These are phyloP conservation scores for Melanargia galathea DNA, from an alignment of 2,888 invertebrate genomes.

Conservation along the genomic window DNA sequence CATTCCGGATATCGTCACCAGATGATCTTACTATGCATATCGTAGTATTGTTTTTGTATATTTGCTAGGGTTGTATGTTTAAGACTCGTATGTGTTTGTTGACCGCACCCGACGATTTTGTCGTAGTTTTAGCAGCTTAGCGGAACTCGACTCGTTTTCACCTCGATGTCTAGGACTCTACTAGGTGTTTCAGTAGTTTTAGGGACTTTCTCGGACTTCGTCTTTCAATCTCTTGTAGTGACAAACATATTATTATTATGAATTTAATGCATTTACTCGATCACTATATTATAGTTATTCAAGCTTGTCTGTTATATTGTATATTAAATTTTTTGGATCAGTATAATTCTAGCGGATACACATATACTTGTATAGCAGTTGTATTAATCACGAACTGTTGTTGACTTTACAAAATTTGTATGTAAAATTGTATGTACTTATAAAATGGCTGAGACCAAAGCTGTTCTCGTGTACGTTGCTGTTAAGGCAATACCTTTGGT, in stretches of 20 bases:
- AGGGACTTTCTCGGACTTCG: slow-evolving; percentile 42
- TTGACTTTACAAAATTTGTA: slow-evolving; percentile 54
- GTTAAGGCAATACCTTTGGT: slow-evolving; percentile 80
- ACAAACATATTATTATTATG: slow-evolving; percentile 48
- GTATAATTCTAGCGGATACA: slow-evolving; percentile 44
- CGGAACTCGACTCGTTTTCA: slow-evolving; percentile 59
- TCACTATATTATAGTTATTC: slow-evolving; percentile 53
- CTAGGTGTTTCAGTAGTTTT: slow-evolving; percentile 73
- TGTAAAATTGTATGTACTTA: slow-evolving; percentile 68
- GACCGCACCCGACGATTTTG: slow-evolving; percentile 59
- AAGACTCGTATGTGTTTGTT: slow-evolving; percentile 51
- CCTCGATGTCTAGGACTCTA: slow-evolving; percentile 71
- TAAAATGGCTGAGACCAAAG: slow-evolving; percentile 73
- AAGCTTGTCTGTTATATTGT: slow-evolving; percentile 62
- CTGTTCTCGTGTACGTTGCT: slow-evolving; percentile 68
- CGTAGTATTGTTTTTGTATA: slow-evolving; percentile 67
- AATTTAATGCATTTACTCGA: slow-evolving; percentile 63
- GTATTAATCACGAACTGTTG: slow-evolving; percentile 35
- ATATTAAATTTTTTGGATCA: slow-evolving; percentile 57
- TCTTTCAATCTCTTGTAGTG: slow-evolving; percentile 58
- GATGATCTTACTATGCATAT: slow-evolving; percentile 62
- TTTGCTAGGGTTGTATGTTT: slow-evolving; percentile 57
- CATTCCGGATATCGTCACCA: slow-evolving; percentile 47
- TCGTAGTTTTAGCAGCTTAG: slow-evolving; percentile 66
- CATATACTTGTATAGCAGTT: slow-evolving; percentile 11